phyloP scores from a whole-genome alignment of 1,140 invertebrate genomes.

The Oryctes rhinoceros region DNA sequence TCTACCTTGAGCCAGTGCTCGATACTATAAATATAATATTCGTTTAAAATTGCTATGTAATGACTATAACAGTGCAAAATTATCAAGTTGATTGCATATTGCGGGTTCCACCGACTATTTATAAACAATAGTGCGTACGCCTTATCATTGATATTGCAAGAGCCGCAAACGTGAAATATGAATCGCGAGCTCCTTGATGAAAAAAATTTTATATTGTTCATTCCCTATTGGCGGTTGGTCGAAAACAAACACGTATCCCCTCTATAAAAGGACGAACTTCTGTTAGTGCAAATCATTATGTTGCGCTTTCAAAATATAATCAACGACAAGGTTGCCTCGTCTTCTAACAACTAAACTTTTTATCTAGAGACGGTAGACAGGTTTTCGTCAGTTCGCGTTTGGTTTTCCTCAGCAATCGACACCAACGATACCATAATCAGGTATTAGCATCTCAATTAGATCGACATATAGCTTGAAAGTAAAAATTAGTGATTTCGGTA shows the following conservation, averaged over 20 bases:
- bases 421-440: neutral
- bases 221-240: neutral
- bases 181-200: neutral
- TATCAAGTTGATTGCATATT: neutral
- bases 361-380: neutral
- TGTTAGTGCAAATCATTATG: slow-evolving; percentile 22
- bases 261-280: slow-evolving; percentile 23
- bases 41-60: neutral
- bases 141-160: neutral
- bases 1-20: neutral
- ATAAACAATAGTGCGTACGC: neutral
- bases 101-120: neutral
- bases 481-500: neutral
- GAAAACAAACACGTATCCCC: neutral
- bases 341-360: neutral
- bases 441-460: neutral
- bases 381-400: slow-evolving; percentile 27
- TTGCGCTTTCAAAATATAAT: slow-evolving; percentile 8
- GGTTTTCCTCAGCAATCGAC: neutral
- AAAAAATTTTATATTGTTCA: neutral
- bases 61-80: neutral
- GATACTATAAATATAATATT: neutral
- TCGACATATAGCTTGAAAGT: neutral
- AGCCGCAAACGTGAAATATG: neutral
- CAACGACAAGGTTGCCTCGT: neutral